A percentile compares a stretch with the other conserved stretches of the same genome.
These are phyloP conservation scores for Echinarachnius parma DNA, from an alignment of 53 echinoderm and acorn worm genomes.

Conservation along the genomic window DNA sequence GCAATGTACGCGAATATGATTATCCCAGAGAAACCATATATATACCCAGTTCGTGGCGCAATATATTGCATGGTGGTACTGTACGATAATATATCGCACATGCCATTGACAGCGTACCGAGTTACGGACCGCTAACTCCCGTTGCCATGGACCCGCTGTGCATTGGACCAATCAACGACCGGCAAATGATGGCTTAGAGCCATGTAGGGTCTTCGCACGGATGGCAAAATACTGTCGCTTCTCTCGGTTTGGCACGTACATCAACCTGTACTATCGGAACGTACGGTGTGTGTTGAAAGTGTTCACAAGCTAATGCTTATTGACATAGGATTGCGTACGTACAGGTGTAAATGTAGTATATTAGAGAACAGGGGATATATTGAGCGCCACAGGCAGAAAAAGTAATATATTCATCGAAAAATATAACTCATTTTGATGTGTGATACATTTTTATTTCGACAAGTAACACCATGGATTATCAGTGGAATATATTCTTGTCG, in stretches of 20 bases:
- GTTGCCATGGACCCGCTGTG: conserved; percentile 45
- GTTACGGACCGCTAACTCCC: background rate
- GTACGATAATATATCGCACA: background rate
- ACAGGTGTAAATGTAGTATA: too few relatives aligned
- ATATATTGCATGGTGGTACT: too few relatives aligned
- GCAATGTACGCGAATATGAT: too few relatives aligned
- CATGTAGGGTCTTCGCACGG: conserved; percentile 3
- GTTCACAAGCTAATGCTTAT: background rate
- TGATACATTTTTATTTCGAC: too few relatives aligned
- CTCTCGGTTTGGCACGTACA: background rate
- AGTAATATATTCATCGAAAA: too few relatives aligned
- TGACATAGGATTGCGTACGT: too few relatives aligned
- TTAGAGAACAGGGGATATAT: too few relatives aligned
- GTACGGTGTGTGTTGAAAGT: conserved; percentile 1
- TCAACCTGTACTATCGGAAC: background rate
- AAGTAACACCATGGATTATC: conserved; percentile 28
- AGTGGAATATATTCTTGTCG: conserved; percentile 27
- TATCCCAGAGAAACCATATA: too few relatives aligned
- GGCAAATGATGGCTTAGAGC: conserved; percentile 32
- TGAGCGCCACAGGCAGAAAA: too few relatives aligned
- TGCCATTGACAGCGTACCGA: background rate
- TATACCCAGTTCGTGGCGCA: too few relatives aligned
- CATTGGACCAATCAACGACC: conserved; percentile 33
- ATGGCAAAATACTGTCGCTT: background rate
- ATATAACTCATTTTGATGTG: too few relatives aligned